These are phyloP conservation scores for Rhynchonema sp. DNA, from an alignment of 2,888 invertebrate genomes.

Conservation along the genomic window DNA sequence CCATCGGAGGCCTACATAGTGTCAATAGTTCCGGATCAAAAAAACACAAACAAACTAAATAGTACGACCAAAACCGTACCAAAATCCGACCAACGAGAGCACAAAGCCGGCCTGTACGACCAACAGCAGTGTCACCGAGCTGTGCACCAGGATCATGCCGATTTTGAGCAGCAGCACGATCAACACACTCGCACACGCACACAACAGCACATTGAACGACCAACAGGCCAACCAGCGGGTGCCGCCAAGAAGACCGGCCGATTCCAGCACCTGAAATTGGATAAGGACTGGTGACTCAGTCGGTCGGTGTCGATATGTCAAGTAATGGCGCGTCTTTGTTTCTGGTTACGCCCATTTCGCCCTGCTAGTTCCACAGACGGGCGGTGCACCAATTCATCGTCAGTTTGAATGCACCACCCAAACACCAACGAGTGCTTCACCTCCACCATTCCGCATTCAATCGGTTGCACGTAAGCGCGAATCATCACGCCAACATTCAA, in stretches of 20 bases:
- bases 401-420: no score
- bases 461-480: slow-evolving; percentile 28
- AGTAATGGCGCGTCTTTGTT: no score
- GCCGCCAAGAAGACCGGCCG: background rate
- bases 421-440: slow-evolving; percentile 13
- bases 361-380: no score
- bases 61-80: no score
- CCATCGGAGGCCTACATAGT: no score
- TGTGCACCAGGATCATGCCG: background rate
- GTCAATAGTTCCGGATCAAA: no score
- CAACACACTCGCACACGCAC: background rate
- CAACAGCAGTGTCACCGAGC: background rate
- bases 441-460: slow-evolving; percentile 31
- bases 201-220: background rate
- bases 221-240: background rate
- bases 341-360: no score
- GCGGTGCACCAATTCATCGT: no score
- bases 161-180: background rate
- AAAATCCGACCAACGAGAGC: no score
- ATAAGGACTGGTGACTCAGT: no score
- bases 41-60: background rate
- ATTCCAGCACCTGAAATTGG: background rate
- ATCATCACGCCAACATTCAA: slow-evolving; percentile 29
- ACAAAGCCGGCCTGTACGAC: background rate
- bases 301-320: no score